phyloP scores from a whole-genome alignment of 64 coral and sea anemone species.

The Acropora tenuis region DNA sequence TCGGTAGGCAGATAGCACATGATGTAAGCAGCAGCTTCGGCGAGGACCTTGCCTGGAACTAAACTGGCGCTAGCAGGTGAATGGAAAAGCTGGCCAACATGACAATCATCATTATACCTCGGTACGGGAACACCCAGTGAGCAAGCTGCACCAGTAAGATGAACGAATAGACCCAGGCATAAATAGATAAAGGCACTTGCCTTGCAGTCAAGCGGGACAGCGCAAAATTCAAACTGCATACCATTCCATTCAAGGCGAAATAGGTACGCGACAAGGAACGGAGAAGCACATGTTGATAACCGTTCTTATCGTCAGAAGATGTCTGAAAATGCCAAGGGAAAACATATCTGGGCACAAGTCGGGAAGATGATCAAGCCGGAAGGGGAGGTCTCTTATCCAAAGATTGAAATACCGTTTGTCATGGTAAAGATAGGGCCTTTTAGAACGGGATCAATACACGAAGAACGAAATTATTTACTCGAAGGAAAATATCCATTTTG shows the following conservation, averaged over 20 bases:
- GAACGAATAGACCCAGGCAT: neutral
- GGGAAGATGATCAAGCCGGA: constrained; percentile 19
- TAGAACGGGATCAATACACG: too few species aligned
- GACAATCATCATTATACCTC: too few species aligned
- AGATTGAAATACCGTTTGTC: constrained; percentile 10
- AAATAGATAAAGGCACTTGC: constrained; percentile 34
- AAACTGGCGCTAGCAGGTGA: too few species aligned
- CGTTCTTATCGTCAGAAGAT: neutral
- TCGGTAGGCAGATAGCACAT: neutral
- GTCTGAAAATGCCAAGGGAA: neutral
- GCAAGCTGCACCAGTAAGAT: neutral
- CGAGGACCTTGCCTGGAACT: too few species aligned
- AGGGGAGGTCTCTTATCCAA: constrained; percentile 6
- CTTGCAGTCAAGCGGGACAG: constrained; percentile 36
- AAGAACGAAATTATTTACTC: too few species aligned
- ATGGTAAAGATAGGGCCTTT: neutral
- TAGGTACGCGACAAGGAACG: constrained; percentile 5
- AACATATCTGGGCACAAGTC: neutral
- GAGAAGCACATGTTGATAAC: neutral
- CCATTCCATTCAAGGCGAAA: constrained; percentile 43
- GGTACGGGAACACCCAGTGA: too few species aligned
- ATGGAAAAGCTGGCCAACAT: too few species aligned
- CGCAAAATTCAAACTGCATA: constrained; percentile 2
- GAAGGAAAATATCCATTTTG: too few species aligned
- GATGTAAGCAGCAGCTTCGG: constrained; percentile 7